Percentiles rank a stretch among this genome's conserved stretches.
These are phyloP conservation scores for Subacronicta megacephala DNA, from an alignment of 2,888 invertebrate species.

Conservation along the genomic window DNA sequence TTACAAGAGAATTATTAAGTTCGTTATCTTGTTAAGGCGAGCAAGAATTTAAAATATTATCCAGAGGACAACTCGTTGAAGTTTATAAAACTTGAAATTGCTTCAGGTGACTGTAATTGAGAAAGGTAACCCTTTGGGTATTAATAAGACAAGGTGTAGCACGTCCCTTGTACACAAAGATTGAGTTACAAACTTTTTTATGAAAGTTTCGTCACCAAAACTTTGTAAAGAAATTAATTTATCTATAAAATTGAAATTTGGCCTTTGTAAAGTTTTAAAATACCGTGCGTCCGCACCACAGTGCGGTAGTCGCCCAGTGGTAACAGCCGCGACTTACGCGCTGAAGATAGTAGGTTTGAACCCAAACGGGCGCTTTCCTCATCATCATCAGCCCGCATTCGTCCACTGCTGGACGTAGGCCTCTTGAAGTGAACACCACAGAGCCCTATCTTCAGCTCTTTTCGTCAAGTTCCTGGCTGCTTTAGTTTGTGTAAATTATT, in stretches of 20 bases:
- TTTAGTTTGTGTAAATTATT: no score
- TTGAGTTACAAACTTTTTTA: not conserved
- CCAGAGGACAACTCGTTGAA: slow-evolving; percentile 18
- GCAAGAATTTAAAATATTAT: slow-evolving; percentile 22
- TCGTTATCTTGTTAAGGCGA: slow-evolving; percentile 25
- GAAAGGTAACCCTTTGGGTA: slow-evolving; percentile 5
- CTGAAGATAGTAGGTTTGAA: no score
- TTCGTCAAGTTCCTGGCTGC: no score
- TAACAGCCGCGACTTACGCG: no score
- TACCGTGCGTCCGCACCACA: no score
- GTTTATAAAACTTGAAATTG: slow-evolving; percentile 30
- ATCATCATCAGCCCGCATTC: no score
- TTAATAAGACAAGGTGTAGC: slow-evolving; percentile 2
- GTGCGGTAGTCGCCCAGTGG: no score
- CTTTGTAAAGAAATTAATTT: not conserved
- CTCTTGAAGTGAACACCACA: no score
- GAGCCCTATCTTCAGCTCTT: no score
- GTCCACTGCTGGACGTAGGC: no score
- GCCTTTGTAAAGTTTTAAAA: no score
- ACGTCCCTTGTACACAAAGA: not conserved
- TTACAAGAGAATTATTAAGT: slow-evolving; percentile 29
- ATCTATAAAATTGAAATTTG: not conserved
- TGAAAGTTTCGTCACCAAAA: not conserved
- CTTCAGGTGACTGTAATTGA: slow-evolving; percentile 24
- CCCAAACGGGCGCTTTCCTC: no score